A percentile compares a stretch with the other conserved stretches of the same genome.
These are phyloP conservation scores for Portunus trituberculatus DNA, from an alignment of 1,140 invertebrate species.

Conservation along the genomic window DNA sequence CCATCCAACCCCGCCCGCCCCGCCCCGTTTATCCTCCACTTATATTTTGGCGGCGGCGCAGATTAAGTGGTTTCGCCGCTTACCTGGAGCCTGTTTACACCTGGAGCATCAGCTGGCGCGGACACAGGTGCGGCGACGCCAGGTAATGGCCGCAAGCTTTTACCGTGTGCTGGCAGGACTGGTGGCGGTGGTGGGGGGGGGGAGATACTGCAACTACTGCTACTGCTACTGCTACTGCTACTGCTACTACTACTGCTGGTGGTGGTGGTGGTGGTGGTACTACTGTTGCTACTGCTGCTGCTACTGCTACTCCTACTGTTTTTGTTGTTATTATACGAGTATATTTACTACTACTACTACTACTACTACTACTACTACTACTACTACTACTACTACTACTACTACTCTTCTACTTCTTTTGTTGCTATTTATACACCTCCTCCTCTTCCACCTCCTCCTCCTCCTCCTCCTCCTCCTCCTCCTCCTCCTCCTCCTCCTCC, in stretches of 20 bases:
- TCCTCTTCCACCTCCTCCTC: neutral
- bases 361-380: conserved; percentile 23
- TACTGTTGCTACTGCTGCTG: too few relatives aligned
- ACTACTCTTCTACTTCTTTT: too few relatives aligned
- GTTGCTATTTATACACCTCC: too few relatives aligned
- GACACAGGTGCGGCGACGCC: neutral
- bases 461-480: neutral
- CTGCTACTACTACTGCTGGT: too few relatives aligned
- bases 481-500: neutral
- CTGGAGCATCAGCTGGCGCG: neutral
- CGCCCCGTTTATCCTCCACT: neutral
- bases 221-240: too few relatives aligned
- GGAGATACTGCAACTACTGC: too few relatives aligned
- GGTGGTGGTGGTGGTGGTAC: too few relatives aligned
- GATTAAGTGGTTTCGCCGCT: neutral
- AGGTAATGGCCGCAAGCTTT: neutral
- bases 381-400: conserved; percentile 22
- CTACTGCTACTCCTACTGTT: too few relatives aligned
- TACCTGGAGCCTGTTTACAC: neutral
- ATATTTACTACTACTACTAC: conserved; percentile 1
- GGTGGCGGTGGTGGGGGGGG: too few relatives aligned
- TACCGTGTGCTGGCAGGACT: neutral
- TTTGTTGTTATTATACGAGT: too few relatives aligned
- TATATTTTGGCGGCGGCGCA: neutral
- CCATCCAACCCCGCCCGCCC: neutral